These are phyloP conservation scores for Paralinhomoeus sp. DNA, from an alignment of 2,888 invertebrate species.

Conservation along the genomic window DNA sequence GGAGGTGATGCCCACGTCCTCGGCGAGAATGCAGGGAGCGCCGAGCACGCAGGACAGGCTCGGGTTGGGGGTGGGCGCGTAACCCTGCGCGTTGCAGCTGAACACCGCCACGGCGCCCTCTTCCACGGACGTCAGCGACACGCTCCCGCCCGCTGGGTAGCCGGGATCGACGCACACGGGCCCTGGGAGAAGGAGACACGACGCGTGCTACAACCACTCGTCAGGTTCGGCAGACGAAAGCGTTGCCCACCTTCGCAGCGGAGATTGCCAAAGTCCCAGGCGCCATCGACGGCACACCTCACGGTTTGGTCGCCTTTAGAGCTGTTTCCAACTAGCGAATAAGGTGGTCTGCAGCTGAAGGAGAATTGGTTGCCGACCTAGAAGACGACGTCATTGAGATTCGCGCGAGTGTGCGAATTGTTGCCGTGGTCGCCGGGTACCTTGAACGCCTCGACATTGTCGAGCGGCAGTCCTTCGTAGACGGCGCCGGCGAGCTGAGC, in stretches of 20 bases:
- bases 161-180: slow-evolving; percentile 90
- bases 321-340: slow-evolving; percentile 73
- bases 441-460: slow-evolving; percentile 7
- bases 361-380: slow-evolving; percentile 72
- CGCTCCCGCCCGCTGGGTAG: slow-evolving; percentile 68
- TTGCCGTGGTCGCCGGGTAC: too few species aligned
- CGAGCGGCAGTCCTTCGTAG: slow-evolving; percentile 45
- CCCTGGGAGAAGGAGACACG: slow-evolving; percentile 32
- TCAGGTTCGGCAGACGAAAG: too few species aligned
- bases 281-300: slow-evolving; percentile 64
- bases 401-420: too few species aligned
- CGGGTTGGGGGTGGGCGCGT: slow-evolving; percentile 39
- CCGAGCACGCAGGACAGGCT: slow-evolving; percentile 32
- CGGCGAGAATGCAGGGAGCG: slow-evolving; percentile 76
- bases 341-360: slow-evolving; percentile 74
- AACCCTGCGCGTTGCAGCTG: slow-evolving; percentile 68
- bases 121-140: slow-evolving; percentile 44
- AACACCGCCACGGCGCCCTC: slow-evolving; percentile 66
- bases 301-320: slow-evolving; percentile 73
- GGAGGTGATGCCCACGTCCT: slow-evolving; percentile 65
- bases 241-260: slow-evolving; percentile 60
- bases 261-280: slow-evolving; percentile 90
- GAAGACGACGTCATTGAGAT: too few species aligned
- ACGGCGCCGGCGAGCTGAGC: slow-evolving; percentile 75
- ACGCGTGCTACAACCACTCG: too few species aligned